Conservation (phyloP, 2,797 vertebrate species). For the Manis javanica region DNA sequence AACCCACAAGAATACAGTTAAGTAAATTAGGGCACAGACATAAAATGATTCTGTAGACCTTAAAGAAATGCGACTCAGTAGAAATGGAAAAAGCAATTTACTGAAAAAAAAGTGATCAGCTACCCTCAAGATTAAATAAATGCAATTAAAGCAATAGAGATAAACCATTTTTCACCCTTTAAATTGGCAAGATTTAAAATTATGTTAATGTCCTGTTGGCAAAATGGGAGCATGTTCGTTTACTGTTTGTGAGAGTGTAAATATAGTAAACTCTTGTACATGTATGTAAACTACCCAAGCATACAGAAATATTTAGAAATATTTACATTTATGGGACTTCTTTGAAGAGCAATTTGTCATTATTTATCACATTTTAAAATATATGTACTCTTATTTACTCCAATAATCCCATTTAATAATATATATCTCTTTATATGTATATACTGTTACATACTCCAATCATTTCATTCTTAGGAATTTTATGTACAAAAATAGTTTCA, state of each 20-base stretch:
- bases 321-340: conserved; percentile 26
- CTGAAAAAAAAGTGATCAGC: conserved; percentile 41
- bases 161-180: neutral
- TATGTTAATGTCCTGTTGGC: neutral
- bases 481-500: neutral
- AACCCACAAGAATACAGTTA: conserved; percentile 28
- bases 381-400: neutral
- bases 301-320: conserved; percentile 4
- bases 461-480: conserved; percentile 25
- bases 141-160: conserved; percentile 18
- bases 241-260: neutral
- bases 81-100: conserved; percentile 45
- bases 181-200: neutral
- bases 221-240: neutral
- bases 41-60: conserved; percentile 34
- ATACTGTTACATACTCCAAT: neutral
- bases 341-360: conserved; percentile 9
- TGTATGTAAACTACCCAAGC: neutral
- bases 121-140: conserved; percentile 45
- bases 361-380: neutral
- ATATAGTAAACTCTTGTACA: neutral
- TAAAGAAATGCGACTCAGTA: neutral
- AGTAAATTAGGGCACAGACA: conserved; percentile 40
- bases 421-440: neutral
- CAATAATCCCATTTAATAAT: neutral